Evolutionary conservation across 1,140 invertebrate genomes (phyloP), one percentile per base, ranked within the genome.

Genomic region (Cryptotermes secundus): DNA sequence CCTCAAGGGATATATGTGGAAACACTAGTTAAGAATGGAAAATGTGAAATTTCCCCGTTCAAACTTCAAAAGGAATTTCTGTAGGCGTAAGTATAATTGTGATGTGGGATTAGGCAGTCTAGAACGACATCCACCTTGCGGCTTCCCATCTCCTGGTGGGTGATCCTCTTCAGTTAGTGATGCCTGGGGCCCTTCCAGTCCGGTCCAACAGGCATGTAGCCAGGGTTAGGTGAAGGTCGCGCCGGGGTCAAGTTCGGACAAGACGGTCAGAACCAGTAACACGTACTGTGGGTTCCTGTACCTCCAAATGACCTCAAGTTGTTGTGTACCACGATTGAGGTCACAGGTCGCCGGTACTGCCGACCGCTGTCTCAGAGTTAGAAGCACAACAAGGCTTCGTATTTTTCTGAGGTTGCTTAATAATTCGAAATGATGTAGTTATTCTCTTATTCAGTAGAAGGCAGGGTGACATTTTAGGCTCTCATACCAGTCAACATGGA

Each of bases 171-270:
- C 59, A n/a, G 59, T 59, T 59, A 59, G 53, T 9, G 26, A 31
- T 31, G 59, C 59, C 59, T 72, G 59, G 26, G 59, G 59, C 59
- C 59, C 7, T 31, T 72, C 59, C n/a, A 59, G 59, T 72, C 59
- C 59, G 59, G 59, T 72, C n/a, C 26, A 22, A 49, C 45, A 49
- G 19, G 14, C 45, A 22, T 49, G 45, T 4, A 49, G 45, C 45
- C 45, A 49, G 45, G 45, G 38, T 42, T 9, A 59, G 53, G 53
- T 59, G 53, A 59, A 59, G 53, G 53, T 59, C 53, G 53, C 19
- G 53, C 59, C 4, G 59, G n/a, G 59, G 59, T 72, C 59, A 72
- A 72, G 59, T 72, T 72, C 59, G 59, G 59, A 72, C 59, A 72
- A 72, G 59, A 72, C 9, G 59, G 59, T 72, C 59, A 72, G 26